Base-by-base conservation (phyloP, 1,140 invertebrate species). In the Holotrichia oblita region DNA sequence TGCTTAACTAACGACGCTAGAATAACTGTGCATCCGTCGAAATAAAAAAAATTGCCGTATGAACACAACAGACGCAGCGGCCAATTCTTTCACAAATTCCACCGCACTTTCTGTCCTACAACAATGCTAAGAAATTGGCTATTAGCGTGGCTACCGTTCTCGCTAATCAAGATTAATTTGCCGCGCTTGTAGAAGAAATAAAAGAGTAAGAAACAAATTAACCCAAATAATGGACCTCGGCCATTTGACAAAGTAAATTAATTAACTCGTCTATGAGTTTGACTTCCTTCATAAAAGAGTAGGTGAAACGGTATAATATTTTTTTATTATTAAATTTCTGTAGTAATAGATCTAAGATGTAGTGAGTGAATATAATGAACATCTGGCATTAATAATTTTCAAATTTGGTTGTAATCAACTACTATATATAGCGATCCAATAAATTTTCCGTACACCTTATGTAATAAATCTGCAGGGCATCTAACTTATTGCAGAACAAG, bases 101-200 rank as follows among this genome's bases (percentile, higher is more conserved):
- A 17, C 14, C 48, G 48, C 48, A 17, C 48, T 55, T n/a, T n/a
- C 14, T 55, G 48, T 55, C 48, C 48, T 55, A 6, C 14, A 17
- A 55, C 48, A 55, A 55, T 55, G 48, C 2, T 55, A 17, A 20
- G 48, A 55, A 55, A 55, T 55, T 55, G 14, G 48, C 17, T 17
- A 55, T 55, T 55, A 55, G 17, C 3, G 14, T n/a, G 48, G 17
- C 48, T 55, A 55, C 48, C 14, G 48, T 55, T 55, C 48, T 17
- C 48, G 14, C 48, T 55, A 55, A 55, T 55, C 48, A 55, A 55
- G 48, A 55, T 55, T 55, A 55, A 55, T 55, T 55, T 55, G 12
- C 48, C 14, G 48, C 48, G 48, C 48, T 55, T 55, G 44, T 48
- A 14, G n/a, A 17, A 55, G 14, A 55, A 55, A 55, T 34, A 55